Evolutionary conservation across 2,888 invertebrate species (phyloP).

Genomic region (Netelia inedita): DNA sequence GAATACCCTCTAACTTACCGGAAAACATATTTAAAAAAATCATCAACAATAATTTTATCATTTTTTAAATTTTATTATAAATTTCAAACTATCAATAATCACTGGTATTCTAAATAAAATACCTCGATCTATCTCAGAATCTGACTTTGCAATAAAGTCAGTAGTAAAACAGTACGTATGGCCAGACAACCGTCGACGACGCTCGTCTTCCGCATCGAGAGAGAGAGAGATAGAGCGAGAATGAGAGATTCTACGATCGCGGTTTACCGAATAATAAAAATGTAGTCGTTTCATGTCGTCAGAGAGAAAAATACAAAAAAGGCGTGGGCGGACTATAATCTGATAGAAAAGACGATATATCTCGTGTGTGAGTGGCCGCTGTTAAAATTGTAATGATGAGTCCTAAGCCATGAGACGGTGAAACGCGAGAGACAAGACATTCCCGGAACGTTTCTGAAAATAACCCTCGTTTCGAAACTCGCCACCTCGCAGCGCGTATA

Average conservation of each 20-base stretch:
- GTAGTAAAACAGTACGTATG: slow-evolving; percentile 46
- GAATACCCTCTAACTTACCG: too few relatives aligned
- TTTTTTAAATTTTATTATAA: neutral
- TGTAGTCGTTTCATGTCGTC: slow-evolving; percentile 28
- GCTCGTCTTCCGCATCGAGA: slow-evolving; percentile 2
- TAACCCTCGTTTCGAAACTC: slow-evolving; percentile 55
- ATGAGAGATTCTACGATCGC: neutral
- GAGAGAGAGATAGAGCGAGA: neutral
- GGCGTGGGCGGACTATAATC: slow-evolving; percentile 13
- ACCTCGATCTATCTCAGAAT: slow-evolving; percentile 19
- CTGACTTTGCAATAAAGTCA: neutral
- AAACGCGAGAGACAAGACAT: slow-evolving; percentile 42
- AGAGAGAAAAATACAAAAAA: neutral
- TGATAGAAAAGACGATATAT: slow-evolving; percentile 19
- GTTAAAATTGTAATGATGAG: slow-evolving; percentile 52
- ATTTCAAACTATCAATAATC: neutral
- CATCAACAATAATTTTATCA: too few relatives aligned
- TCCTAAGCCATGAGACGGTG: slow-evolving; percentile 23
- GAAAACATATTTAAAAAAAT: too few relatives aligned
- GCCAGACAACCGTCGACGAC: slow-evolving; percentile 24
- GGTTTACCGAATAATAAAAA: slow-evolving; percentile 34
- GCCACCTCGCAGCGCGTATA: slow-evolving; percentile 40
- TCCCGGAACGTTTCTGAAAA: slow-evolving; percentile 60
- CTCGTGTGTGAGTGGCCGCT: slow-evolving; percentile 11
- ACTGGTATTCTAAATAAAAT: neutral